These are phyloP conservation scores for Pungitius pungitius DNA, from an alignment of 2,113 vertebrate genomes.

Conservation along the genomic window DNA sequence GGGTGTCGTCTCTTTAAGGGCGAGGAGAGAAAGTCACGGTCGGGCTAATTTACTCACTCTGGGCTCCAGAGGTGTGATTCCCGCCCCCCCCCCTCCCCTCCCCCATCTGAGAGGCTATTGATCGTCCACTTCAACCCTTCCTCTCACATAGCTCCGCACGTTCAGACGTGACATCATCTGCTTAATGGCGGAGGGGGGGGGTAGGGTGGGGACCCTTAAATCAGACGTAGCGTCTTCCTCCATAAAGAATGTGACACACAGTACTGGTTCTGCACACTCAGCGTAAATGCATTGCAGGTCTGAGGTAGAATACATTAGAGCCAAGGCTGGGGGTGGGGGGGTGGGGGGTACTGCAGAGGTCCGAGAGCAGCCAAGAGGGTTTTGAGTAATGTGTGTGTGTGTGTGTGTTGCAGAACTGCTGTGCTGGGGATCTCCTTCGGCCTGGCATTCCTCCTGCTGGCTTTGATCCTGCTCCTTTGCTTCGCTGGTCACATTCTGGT, in stretches of 20 bases:
- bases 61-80: slow-evolving; percentile 59
- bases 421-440: slow-evolving; percentile 93
- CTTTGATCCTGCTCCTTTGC: slow-evolving; percentile 91
- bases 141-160: slow-evolving; percentile 32
- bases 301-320: slow-evolving; percentile 39
- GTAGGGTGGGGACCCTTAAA: slow-evolving; percentile 45
- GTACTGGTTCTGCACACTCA: slow-evolving; percentile 14
- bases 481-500: slow-evolving; percentile 95
- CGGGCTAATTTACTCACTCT: slow-evolving; percentile 65
- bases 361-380: slow-evolving; percentile 9
- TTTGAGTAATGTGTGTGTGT: slow-evolving; percentile 26
- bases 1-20: slow-evolving; percentile 50
- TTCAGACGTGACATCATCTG: slow-evolving; percentile 56
- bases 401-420: slow-evolving; percentile 84
- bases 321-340: background rate
- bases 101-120: slow-evolving; percentile 55
- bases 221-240: slow-evolving; percentile 1
- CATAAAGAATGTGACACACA: slow-evolving; percentile 3
- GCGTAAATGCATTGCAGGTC: slow-evolving; percentile 22
- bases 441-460: slow-evolving; percentile 86
- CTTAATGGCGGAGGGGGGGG: slow-evolving; percentile 52
- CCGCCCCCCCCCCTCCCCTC: no score
- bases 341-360: slow-evolving; percentile 21
- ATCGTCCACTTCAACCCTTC: slow-evolving; percentile 54
- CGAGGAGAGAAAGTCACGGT: slow-evolving; percentile 34